A percentile compares a stretch with the other conserved stretches of the same genome.
Evolutionary conservation across 2,797 vertebrate species (phyloP).

Genomic region (Dermochelys coriacea): DNA sequence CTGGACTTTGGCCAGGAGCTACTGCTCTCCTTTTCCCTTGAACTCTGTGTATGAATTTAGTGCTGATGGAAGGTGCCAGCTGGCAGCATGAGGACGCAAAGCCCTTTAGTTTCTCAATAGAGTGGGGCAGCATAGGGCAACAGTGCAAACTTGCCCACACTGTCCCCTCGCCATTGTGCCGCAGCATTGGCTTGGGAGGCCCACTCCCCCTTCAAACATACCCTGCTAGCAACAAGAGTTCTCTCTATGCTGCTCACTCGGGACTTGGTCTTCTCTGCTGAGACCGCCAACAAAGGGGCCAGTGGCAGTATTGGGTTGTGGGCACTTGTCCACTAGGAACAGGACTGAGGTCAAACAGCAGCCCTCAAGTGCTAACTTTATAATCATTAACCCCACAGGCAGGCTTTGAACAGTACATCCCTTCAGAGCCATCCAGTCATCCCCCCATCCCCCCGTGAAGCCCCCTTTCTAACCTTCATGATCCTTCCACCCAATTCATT

Average conservation of each 20-base stretch:
- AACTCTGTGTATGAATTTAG: not conserved
- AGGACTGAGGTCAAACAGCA: not conserved
- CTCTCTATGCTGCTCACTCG: not conserved
- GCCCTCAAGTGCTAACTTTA: not conserved
- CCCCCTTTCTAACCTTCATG: not conserved
- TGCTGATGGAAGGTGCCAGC: not conserved
- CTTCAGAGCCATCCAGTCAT: not conserved
- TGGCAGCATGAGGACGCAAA: not conserved
- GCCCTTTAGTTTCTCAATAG: not conserved
- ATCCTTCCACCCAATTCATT: not conserved
- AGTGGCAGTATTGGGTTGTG: not conserved
- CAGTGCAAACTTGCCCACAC: not conserved
- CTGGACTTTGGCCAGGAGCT: not conserved
- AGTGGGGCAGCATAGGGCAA: constrained; percentile 57
- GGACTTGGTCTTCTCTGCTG: not conserved
- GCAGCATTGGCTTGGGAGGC: too few relatives aligned
- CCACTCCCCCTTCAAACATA: not conserved
- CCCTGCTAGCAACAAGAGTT: accelerated
- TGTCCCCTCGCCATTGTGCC: not conserved
- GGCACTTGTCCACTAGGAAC: not conserved
- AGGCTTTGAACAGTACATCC: not conserved
- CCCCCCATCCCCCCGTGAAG: not conserved
- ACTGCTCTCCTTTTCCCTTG: not conserved
- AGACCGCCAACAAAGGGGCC: accelerated
- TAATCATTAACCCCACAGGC: not conserved